Conservation (phyloP, 2,113 vertebrate genomes). For the Ciconia stormi region DNA sequence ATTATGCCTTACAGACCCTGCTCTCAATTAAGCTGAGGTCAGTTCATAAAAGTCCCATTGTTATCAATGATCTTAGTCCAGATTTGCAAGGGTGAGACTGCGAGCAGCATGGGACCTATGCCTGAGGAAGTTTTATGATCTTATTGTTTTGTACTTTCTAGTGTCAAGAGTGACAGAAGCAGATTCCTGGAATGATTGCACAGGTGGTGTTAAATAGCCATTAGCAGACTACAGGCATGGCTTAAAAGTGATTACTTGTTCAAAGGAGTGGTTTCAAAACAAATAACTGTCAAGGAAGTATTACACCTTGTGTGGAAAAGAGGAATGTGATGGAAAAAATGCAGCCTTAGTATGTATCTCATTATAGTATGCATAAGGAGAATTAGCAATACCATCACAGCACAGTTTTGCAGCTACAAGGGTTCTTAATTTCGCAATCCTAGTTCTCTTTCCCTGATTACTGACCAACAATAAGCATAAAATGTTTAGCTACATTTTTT, state of each 20-base stretch:
- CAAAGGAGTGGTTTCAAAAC: slow-evolving; percentile 48
- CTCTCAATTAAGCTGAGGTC: neutral
- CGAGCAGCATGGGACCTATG: neutral
- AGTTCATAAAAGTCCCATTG: neutral
- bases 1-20: neutral
- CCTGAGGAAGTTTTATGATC: neutral
- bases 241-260: slow-evolving; percentile 35
- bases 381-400: neutral
- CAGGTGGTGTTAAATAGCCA: slow-evolving; percentile 27
- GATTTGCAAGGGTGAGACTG: neutral
- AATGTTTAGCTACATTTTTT: neutral
- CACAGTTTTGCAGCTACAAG: neutral
- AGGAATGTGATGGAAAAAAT: neutral
- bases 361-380: neutral
- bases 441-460: neutral
- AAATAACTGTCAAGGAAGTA: slow-evolving; percentile 5
- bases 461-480: neutral
- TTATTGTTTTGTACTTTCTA: neutral
- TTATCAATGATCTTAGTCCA: neutral
- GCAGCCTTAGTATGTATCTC: neutral
- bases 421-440: neutral
- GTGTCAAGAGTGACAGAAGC: slow-evolving; percentile 58
- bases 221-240: neutral
- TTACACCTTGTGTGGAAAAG: neutral
- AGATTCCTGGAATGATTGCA: slow-evolving; percentile 65